Conservation (phyloP, 2,113 vertebrate genomes). For the Haliaeetus leucogaster region DNA sequence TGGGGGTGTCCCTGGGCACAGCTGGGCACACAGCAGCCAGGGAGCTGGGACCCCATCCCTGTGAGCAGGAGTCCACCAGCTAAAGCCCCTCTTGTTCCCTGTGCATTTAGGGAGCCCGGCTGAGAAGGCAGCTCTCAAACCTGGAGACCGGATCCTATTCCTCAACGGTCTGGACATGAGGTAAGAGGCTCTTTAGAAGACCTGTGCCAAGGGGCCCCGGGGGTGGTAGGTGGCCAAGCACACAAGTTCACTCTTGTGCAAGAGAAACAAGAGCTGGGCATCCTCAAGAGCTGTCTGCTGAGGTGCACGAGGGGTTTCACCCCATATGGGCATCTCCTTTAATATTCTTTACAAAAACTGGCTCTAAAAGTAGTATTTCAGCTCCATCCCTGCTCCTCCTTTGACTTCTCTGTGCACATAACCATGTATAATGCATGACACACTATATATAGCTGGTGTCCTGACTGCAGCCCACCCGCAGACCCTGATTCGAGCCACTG, state of each 20-base stretch:
- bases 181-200: slow-evolving; percentile 63
- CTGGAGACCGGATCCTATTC: slow-evolving; percentile 93
- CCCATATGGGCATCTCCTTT: not conserved
- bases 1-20: not conserved
- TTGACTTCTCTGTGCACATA: not conserved
- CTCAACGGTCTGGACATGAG: slow-evolving; percentile 99
- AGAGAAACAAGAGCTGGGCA: rapidly evolving
- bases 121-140: slow-evolving; percentile 90
- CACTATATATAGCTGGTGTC: rapidly evolving
- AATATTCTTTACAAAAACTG: not conserved
- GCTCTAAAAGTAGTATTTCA: not conserved
- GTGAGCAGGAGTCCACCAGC: not conserved
- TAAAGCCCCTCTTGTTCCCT: not conserved
- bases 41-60: not conserved
- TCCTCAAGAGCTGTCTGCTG: not conserved
- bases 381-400: not conserved
- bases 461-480: not conserved
- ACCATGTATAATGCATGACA: rapidly evolving
- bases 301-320: rapidly evolving
- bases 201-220: not conserved
- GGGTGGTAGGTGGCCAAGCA: not conserved
- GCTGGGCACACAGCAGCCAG: rapidly evolving
- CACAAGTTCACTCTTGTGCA: rapidly evolving
- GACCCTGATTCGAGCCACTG: rapidly evolving
- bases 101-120: slow-evolving; percentile 87